Base-by-base conservation (phyloP, 2,113 vertebrate genomes). In the Gymnarchus niloticus region DNA sequence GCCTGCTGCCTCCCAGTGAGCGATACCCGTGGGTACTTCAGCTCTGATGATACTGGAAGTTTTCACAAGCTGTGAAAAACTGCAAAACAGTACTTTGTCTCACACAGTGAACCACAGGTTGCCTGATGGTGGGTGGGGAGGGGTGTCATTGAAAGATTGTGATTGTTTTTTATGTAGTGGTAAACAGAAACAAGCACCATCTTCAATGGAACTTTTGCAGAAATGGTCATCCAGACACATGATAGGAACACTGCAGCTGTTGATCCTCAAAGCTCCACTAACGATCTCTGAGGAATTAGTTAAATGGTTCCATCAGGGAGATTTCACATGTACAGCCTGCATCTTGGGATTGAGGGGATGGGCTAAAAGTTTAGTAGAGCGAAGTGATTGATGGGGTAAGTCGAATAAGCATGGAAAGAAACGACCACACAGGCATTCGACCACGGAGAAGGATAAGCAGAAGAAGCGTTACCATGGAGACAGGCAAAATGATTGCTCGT, bases 391-490 rank as follows among this genome's bases (percentile, higher is more conserved):
- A 73, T 73, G 65, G 65, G 14, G 23, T n/a, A 77, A 77, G 37
- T 77, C 73, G 46, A 41, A 78, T 33, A 78, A 23, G 37, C 46
- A 23, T 77, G 41, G 41, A 76, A 37, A 41, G 69, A 44, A 76
- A 44, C 23, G 17, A 76, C 28, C 44, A 78, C 76, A 46, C 7
- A 78, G 41, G 8, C 73, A 48, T 48, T 77, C 73, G 41, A 23
- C 41, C 12, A 19, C 44, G 46, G 17, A 48, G 23, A 78, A 78
- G 37, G 3, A 59, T 59, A 59, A 59, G 56, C 37, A 46, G 44
- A 48, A 78, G 46, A 48, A 37, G 76, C 10, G 76, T 78, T 78
- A 78, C 76, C 76, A 78, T 78, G 76, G 76, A 78, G 76, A 78
- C 76, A 78, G 76, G 41, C 76, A 78, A 48, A 48, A 48, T 6